Evolutionary conservation across 2,888 invertebrate species (phyloP).

Genomic region (Heliconius charithonia): DNA sequence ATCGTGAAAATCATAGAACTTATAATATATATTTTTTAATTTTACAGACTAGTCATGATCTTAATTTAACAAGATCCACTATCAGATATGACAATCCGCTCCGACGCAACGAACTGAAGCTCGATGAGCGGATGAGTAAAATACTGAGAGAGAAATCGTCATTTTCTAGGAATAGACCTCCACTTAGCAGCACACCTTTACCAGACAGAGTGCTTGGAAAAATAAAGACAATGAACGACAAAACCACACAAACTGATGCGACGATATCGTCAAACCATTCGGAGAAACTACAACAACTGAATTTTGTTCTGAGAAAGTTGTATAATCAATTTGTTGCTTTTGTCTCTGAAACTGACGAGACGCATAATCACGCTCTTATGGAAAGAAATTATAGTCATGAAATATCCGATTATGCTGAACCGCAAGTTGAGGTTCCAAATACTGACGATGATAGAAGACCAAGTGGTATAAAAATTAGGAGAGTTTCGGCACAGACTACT

Average conservation of each 20-base stretch:
- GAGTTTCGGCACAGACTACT: conserved; percentile 67
- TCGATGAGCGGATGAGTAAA: conserved; percentile 36
- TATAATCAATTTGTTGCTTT: conserved; percentile 56
- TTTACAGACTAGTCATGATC: conserved; percentile 42
- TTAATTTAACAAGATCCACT: conserved; percentile 42
- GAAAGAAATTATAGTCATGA: conserved; percentile 24
- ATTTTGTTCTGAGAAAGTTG: conserved; percentile 54
- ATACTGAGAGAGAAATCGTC: conserved; percentile 32
- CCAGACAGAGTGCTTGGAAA: conserved; percentile 47
- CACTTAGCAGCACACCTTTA: conserved; percentile 60
- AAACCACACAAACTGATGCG: conserved; percentile 63
- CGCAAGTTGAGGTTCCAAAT: background rate
- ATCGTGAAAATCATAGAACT: too few species aligned
- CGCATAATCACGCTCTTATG: conserved; percentile 37
- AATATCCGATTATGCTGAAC: conserved; percentile 28
- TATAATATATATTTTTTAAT: too few species aligned
- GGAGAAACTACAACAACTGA: conserved; percentile 57
- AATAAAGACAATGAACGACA: conserved; percentile 55
- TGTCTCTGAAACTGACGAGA: conserved; percentile 49
- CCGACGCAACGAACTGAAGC: conserved; percentile 32
- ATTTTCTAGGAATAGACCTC: conserved; percentile 48
- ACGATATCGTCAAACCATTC: conserved; percentile 40
- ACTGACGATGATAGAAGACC: conserved; percentile 45
- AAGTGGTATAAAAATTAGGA: conserved; percentile 56
- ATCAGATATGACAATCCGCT: conserved; percentile 40